Percentiles rank a stretch among this genome's conserved stretches.
Conservation (phyloP, 2,888 invertebrate genomes). For the Erannis defoliaria region DNA sequence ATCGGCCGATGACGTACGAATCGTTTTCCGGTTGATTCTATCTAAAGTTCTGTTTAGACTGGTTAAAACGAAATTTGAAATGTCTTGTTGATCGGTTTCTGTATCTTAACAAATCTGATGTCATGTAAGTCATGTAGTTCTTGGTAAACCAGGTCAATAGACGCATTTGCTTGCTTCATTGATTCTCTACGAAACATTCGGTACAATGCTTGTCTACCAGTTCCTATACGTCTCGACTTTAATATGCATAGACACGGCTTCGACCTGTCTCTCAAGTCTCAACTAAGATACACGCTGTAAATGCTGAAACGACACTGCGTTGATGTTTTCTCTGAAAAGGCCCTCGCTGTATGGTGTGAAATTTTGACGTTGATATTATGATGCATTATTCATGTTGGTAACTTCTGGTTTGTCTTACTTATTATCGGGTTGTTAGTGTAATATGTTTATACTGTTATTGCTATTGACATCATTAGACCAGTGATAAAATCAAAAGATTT, state of each 20-base stretch:
- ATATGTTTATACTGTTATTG: background rate
- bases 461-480: background rate
- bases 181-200: constrained; percentile 17
- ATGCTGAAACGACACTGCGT: constrained; percentile 31
- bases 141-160: constrained; percentile 32
- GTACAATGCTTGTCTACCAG: constrained; percentile 29
- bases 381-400: constrained; percentile 37
- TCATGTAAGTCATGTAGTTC: constrained; percentile 18
- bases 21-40: constrained; percentile 24
- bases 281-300: constrained; percentile 37
- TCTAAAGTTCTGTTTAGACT: constrained; percentile 23
- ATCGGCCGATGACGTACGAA: constrained; percentile 31
- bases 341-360: constrained; percentile 56
- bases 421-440: constrained; percentile 3
- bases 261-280: constrained; percentile 44
- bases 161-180: constrained; percentile 27
- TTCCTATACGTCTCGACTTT: constrained; percentile 38
- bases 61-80: constrained; percentile 16
- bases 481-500: background rate
- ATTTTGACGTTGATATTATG: constrained; percentile 43
- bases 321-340: constrained; percentile 39
- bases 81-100: constrained; percentile 26
- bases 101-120: constrained; percentile 22
- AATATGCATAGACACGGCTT: constrained; percentile 46
- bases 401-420: constrained; percentile 15